A percentile compares a stretch with the other conserved stretches of the same genome.
Conservation (phyloP, 35 echinoderm and acorn worm species). For the Heliocidaris erythrogramma region DNA sequence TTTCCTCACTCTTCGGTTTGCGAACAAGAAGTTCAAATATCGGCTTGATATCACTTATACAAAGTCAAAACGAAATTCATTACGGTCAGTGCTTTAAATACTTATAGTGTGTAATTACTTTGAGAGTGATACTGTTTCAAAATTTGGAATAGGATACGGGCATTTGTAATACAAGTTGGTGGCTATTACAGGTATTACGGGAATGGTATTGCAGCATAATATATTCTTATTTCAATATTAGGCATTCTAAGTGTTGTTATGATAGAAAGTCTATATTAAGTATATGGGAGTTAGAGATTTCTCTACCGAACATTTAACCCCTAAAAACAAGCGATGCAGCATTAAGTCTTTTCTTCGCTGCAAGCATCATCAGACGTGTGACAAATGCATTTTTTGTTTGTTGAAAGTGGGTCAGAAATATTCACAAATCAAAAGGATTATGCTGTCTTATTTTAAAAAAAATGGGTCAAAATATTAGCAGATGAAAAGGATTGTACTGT, state of each 20-base stretch:
- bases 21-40: not conserved
- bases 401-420: not conserved
- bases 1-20: too few species aligned
- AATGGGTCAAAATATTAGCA: not conserved
- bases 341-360: not conserved
- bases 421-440: not conserved
- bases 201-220: not conserved
- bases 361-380: not conserved
- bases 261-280: not conserved
- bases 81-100: not conserved
- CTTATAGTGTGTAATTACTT: conserved; percentile 4
- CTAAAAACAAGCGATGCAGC: not conserved
- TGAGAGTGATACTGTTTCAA: not conserved
- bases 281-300: not conserved
- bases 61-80: not conserved
- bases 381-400: not conserved
- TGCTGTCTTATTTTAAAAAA: not conserved
- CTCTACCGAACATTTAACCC: not conserved
- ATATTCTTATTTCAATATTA: not conserved
- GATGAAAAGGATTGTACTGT: not conserved
- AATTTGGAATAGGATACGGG: not conserved
- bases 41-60: conserved; percentile 3
- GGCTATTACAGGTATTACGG: not conserved
- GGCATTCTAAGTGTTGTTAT: not conserved
- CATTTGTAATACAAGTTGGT: not conserved